A percentile compares a stretch with the other conserved stretches of the same genome.
Evolutionary conservation across 2,888 invertebrate genomes (phyloP).

Genomic region (Ferrisia virgata): DNA sequence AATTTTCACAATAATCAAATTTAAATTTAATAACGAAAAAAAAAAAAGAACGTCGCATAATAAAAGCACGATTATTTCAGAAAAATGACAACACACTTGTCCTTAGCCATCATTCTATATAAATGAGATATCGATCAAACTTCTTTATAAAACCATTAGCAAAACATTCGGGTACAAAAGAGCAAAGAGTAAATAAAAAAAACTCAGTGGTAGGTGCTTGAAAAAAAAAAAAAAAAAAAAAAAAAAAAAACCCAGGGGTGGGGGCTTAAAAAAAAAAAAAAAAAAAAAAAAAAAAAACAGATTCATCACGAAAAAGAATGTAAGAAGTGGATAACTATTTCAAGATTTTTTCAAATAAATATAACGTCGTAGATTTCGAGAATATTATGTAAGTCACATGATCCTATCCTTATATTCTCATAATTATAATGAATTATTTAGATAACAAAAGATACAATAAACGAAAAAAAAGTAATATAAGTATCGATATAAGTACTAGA

Average conservation of each 20-base stretch:
- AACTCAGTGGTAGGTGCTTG: background rate
- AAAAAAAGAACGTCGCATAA: background rate
- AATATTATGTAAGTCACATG: no score
- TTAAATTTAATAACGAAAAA: background rate
- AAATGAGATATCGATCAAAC: background rate
- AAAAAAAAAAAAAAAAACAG: background rate
- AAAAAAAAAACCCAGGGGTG: background rate
- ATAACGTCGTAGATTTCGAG: no score
- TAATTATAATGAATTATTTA: no score
- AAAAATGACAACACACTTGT: background rate
- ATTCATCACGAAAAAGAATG: background rate
- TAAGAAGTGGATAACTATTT: background rate
- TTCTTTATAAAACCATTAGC: background rate
- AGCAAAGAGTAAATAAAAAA: background rate
- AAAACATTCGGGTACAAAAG: background rate
- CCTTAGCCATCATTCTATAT: background rate
- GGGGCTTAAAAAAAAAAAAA: background rate
- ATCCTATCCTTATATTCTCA: no score
- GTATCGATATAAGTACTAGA: no score
- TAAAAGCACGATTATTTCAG: background rate
- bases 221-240: background rate
- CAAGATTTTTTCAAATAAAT: background rate
- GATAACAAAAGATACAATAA: no score
- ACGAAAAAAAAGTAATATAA: background rate
- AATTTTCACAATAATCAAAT: background rate